phyloP scores from a whole-genome alignment of 2,113 vertebrate genomes.

The Ciconia stormi region DNA sequence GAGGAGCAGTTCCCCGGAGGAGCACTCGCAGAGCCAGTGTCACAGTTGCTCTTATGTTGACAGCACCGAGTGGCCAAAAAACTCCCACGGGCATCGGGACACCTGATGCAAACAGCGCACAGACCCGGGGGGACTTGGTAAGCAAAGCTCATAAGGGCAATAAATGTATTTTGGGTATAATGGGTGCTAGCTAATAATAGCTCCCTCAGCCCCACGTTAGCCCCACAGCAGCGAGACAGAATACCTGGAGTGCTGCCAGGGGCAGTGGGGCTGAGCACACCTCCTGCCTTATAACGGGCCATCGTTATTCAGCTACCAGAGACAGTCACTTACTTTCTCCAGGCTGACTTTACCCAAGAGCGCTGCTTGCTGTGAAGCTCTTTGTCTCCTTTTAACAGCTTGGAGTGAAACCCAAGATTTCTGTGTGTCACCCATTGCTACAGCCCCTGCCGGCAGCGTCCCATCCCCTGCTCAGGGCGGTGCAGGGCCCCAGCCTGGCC shows the following conservation, averaged over 20 bases:
- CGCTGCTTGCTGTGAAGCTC: accelerated
- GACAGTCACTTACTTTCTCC: background rate
- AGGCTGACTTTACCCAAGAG: background rate
- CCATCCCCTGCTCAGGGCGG: accelerated
- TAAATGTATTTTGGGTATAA: background rate
- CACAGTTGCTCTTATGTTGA: accelerated
- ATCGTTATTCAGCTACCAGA: background rate
- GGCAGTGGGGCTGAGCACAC: background rate
- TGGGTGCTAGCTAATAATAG: background rate
- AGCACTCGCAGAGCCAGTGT: background rate
- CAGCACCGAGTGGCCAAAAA: accelerated
- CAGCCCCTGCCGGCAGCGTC: background rate
- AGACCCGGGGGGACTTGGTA: too few species aligned
- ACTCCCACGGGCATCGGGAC: accelerated
- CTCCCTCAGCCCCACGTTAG: background rate
- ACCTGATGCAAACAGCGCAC: accelerated
- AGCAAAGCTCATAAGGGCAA: background rate
- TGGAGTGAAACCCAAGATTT: background rate
- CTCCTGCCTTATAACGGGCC: background rate
- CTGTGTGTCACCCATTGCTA: background rate
- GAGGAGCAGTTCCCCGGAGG: background rate
- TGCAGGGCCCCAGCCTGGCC: too few species aligned
- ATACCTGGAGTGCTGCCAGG: background rate
- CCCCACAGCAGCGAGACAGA: background rate
- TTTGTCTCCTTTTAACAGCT: background rate